Evolutionary conservation across 2,797 vertebrate species (phyloP).

Genomic region (Limnodromus scolopaceus): DNA sequence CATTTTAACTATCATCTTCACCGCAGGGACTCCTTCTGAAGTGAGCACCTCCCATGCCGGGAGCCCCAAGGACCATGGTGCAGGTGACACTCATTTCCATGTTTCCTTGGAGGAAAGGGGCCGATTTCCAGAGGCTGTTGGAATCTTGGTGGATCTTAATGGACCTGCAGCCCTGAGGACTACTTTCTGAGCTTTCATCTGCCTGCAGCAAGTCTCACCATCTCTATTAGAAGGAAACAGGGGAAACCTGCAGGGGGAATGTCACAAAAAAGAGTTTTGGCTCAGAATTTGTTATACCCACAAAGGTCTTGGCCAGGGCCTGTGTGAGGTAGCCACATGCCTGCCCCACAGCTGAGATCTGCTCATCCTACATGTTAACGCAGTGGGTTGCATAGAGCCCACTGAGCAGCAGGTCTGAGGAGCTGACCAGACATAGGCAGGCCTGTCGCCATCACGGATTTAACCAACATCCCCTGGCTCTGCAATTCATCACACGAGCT

Average conservation of each 20-base stretch:
- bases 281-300: not conserved
- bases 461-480: not conserved
- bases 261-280: not conserved
- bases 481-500: not conserved
- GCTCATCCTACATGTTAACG: not conserved
- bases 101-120: not conserved
- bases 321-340: not conserved
- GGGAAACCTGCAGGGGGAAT: not conserved
- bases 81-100: not conserved
- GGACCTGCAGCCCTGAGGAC: not conserved
- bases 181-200: not conserved
- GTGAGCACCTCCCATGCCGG: not conserved
- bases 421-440: not conserved
- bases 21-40: not conserved
- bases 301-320: not conserved
- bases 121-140: not conserved
- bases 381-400: not conserved
- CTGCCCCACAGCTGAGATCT: not conserved
- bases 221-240: not conserved
- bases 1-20: not conserved
- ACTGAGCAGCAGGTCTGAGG: not conserved
- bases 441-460: not conserved
- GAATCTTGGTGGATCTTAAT: not conserved
- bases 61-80: not conserved
- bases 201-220: not conserved